These are phyloP conservation scores for Nephrotoma appendiculata DNA, from an alignment of 2,888 invertebrate genomes.

Conservation along the genomic window DNA sequence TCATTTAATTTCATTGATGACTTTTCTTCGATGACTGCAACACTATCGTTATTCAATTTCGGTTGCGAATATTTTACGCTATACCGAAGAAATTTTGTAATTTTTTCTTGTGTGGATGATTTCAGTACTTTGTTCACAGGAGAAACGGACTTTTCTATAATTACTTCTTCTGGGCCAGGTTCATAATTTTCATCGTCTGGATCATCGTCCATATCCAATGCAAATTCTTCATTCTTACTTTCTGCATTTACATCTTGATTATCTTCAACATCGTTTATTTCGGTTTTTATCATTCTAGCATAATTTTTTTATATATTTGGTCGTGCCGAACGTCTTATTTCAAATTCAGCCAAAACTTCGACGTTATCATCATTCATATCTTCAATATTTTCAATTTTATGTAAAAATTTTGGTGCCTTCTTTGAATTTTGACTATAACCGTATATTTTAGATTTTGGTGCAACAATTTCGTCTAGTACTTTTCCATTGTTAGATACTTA, in stretches of 20 bases:
- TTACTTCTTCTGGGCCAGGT: conserved; percentile 22
- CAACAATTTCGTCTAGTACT: conserved; percentile 8
- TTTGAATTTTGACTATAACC: background rate
- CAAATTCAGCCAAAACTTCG: conserved; percentile 1
- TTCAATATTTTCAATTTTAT: background rate
- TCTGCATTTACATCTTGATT: conserved; percentile 11
- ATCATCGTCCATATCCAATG: background rate
- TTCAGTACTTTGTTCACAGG: background rate
- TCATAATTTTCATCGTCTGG: conserved; percentile 15
- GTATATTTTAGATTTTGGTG: background rate
- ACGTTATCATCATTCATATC: background rate
- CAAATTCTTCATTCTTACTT: conserved; percentile 9
- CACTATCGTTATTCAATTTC: conserved; percentile 16
- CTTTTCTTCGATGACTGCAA: conserved; percentile 25
- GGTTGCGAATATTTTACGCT: conserved; percentile 19
- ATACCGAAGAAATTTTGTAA: background rate
- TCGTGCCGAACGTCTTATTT: background rate
- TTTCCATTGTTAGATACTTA: conserved; percentile 16
- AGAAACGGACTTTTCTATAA: conserved; percentile 13
- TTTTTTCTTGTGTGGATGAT: background rate
- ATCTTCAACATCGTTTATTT: conserved; percentile 9
- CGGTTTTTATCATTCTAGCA: conserved; percentile 9
- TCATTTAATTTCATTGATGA: background rate
- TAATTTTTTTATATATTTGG: background rate
- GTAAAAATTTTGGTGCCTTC: background rate